A percentile compares a stretch with the other conserved stretches of the same genome.
Evolutionary conservation across 2,888 invertebrate species (phyloP).

Genomic region (Ramazzottius varieornatus): DNA sequence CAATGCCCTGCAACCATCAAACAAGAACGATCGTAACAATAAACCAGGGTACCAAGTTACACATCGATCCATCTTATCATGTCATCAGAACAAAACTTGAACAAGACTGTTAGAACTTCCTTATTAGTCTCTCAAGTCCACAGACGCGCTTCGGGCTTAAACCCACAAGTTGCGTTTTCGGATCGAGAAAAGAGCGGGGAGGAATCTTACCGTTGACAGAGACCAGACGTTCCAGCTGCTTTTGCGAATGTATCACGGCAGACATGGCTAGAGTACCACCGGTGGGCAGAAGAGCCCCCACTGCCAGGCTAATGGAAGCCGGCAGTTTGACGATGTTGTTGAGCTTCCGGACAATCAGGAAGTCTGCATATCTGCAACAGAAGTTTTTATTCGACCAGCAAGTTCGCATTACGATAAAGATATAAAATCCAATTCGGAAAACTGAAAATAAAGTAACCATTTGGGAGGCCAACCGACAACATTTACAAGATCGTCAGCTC

Average conservation of each 20-base stretch:
- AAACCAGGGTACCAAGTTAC: too few species aligned
- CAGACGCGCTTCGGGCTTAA: too few species aligned
- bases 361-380: conserved; percentile 23
- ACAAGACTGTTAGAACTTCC: too few species aligned
- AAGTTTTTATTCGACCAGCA: background rate
- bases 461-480: too few species aligned
- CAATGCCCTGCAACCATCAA: background rate
- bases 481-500: too few species aligned
- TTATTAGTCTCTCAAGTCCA: too few species aligned
- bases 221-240: background rate
- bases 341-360: conserved; percentile 21
- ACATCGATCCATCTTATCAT: too few species aligned
- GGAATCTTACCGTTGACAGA: background rate
- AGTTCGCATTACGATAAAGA: background rate
- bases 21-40: background rate
- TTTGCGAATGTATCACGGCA: conserved; percentile 17
- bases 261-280: conserved; percentile 26
- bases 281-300: conserved; percentile 26
- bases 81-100: too few species aligned
- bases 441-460: too few species aligned
- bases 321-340: conserved; percentile 24
- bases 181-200: background rate
- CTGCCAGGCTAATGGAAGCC: conserved; percentile 22
- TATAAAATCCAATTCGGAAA: too few species aligned
- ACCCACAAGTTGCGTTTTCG: too few species aligned